phyloP scores from a whole-genome alignment of 2,888 invertebrate genomes.

The Oscheius sp. region DNA sequence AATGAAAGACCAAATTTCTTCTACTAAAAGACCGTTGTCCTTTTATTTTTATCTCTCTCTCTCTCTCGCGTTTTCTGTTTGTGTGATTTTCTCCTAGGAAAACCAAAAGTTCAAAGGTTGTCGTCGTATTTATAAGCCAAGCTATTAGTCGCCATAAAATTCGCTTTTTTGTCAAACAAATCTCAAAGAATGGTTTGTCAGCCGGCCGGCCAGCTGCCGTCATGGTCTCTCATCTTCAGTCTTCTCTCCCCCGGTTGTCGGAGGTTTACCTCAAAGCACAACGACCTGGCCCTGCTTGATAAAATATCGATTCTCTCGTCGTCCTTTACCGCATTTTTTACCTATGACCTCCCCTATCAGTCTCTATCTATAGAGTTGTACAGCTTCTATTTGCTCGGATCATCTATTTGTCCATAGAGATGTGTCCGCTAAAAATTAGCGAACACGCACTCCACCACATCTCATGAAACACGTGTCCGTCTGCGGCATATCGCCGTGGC shows the following conservation, averaged over 20 bases:
- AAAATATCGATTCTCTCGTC: background rate
- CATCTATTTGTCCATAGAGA: background rate
- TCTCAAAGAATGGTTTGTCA: no score
- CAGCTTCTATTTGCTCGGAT: background rate
- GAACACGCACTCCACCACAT: background rate
- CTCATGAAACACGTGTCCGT: constrained; percentile 12
- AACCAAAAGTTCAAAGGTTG: background rate
- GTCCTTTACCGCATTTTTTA: no score
- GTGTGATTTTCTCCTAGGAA: background rate
- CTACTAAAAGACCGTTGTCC: no score
- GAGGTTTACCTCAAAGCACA: background rate
- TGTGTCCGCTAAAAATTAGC: background rate
- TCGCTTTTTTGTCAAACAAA: background rate
- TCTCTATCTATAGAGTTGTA: background rate
- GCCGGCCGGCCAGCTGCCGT: no score
- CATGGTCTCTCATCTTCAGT: constrained; percentile 10
- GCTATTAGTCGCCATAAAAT: background rate
- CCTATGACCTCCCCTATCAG: background rate
- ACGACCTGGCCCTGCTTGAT: background rate
- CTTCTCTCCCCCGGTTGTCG: background rate
- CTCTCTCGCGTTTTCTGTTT: background rate
- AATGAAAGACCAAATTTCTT: no score
- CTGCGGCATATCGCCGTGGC: constrained; percentile 16
- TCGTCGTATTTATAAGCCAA: background rate
- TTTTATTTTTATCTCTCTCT: no score